Percentiles rank a stretch among this genome's conserved stretches.
Conservation (phyloP, 2,888 invertebrate species). For the Thecophora atra region DNA sequence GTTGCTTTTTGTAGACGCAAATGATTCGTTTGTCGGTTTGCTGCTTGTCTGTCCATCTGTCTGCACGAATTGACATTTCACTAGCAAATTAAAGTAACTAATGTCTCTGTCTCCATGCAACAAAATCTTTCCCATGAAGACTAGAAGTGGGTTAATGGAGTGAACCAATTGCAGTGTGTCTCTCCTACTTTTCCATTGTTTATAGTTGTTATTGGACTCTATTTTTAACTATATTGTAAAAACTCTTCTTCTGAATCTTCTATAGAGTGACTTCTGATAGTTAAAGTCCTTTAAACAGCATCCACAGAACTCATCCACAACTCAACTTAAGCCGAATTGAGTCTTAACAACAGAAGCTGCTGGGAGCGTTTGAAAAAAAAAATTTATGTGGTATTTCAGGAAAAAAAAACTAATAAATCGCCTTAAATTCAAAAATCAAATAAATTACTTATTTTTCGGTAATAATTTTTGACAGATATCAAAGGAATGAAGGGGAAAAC, state of each 20-base stretch:
- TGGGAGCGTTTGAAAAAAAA: slow-evolving; percentile 40
- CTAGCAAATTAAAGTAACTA: slow-evolving; percentile 50
- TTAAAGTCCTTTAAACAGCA: background rate
- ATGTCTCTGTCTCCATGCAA: background rate
- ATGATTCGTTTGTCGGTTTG: background rate
- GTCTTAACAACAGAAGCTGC: slow-evolving; percentile 27
- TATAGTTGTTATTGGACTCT: too few species aligned
- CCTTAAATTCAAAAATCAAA: slow-evolving; percentile 35
- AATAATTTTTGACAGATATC: background rate
- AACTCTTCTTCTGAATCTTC: background rate
- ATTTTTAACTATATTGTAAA: too few species aligned
- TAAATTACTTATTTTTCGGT: slow-evolving; percentile 17
- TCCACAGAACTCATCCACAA: slow-evolving; percentile 9
- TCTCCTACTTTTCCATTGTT: background rate
- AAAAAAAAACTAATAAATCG: slow-evolving; percentile 42
- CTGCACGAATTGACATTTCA: slow-evolving; percentile 65
- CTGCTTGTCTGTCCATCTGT: slow-evolving; percentile 31
- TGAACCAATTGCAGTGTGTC: background rate
- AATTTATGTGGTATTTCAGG: too few species aligned
- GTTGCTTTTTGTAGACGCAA: background rate
- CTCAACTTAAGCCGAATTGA: slow-evolving; percentile 51
- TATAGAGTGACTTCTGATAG: background rate
- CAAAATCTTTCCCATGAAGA: slow-evolving; percentile 48
- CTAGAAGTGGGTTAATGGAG: slow-evolving; percentile 25
- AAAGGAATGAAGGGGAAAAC: background rate